phyloP scores from a whole-genome alignment of 1,140 invertebrate genomes.

The Brachionus plicatilis region DNA sequence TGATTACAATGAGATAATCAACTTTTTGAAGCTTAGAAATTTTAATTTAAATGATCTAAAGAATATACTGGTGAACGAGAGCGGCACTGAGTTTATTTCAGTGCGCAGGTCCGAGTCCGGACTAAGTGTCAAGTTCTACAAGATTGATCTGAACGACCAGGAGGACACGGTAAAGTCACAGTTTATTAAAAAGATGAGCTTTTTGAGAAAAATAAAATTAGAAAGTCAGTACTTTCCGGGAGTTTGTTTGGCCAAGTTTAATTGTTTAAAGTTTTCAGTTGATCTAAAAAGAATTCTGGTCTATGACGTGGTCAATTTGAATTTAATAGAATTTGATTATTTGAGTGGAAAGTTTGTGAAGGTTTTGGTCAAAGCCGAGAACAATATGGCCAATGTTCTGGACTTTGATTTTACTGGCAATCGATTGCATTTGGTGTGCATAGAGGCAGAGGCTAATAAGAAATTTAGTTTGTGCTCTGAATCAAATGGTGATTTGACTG shows the following conservation, averaged over 20 bases:
- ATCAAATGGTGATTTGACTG: neutral
- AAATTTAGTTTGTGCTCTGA: neutral
- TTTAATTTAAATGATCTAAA: neutral
- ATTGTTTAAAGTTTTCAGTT: neutral
- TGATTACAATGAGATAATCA: slow-evolving; percentile 10
- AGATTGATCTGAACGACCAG: neutral
- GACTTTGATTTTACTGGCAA: slow-evolving; percentile 1
- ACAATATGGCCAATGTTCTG: neutral
- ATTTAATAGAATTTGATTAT: neutral
- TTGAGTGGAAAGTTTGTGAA: neutral
- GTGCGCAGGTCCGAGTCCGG: neutral
- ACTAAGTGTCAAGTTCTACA: neutral
- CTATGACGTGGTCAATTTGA: neutral
- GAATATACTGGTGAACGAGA: neutral
- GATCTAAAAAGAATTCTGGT: neutral
- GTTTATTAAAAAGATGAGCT: slow-evolving; percentile 16
- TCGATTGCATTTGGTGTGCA: neutral
- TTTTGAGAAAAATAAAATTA: slow-evolving; percentile 1
- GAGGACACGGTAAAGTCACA: neutral
- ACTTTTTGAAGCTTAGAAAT: slow-evolving; percentile 15
- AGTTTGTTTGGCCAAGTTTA: neutral
- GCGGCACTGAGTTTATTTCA: neutral
- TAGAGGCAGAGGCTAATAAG: neutral
- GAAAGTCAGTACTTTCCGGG: slow-evolving; percentile 13
- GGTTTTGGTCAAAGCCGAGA: neutral